A percentile compares a stretch with the other conserved stretches of the same genome.
Conservation (phyloP, 2,113 vertebrate genomes). For the Notiomystis cincta region DNA sequence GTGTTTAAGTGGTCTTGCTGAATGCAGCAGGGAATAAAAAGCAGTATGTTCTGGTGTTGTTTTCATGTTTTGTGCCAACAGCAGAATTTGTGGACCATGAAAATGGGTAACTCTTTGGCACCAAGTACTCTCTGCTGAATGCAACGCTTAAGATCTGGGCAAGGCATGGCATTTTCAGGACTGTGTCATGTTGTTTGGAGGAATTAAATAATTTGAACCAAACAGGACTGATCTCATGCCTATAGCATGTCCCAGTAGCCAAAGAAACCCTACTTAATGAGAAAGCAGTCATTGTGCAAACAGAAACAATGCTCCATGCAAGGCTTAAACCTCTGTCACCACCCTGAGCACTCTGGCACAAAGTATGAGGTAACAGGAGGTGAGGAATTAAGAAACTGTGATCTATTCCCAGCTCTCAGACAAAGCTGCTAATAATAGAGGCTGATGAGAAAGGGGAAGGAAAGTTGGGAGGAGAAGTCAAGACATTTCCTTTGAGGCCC, state of each 20-base stretch:
- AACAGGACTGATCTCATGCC: background rate
- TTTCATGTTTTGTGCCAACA: background rate
- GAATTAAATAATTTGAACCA: background rate
- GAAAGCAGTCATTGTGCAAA: background rate
- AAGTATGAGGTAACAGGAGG: conserved; percentile 11
- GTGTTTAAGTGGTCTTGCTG: background rate
- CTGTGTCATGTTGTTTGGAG: background rate
- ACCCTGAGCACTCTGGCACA: background rate
- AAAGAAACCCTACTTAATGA: background rate
- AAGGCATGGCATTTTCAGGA: background rate
- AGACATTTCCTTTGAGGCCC: conserved; percentile 42
- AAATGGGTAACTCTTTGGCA: background rate
- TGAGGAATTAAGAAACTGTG: background rate
- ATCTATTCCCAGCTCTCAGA: background rate
- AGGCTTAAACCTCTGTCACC: background rate
- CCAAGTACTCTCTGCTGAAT: background rate
- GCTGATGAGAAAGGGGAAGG: conserved; percentile 44
- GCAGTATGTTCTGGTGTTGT: background rate
- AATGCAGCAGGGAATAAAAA: background rate
- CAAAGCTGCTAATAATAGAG: conserved; percentile 54
- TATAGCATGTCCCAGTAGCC: background rate
- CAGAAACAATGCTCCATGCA: background rate
- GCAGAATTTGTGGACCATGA: background rate
- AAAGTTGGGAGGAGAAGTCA: conserved; percentile 41
- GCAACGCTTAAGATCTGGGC: background rate